Conservation (phyloP, 2,113 vertebrate genomes). For the Diadophis punctatus region DNA sequence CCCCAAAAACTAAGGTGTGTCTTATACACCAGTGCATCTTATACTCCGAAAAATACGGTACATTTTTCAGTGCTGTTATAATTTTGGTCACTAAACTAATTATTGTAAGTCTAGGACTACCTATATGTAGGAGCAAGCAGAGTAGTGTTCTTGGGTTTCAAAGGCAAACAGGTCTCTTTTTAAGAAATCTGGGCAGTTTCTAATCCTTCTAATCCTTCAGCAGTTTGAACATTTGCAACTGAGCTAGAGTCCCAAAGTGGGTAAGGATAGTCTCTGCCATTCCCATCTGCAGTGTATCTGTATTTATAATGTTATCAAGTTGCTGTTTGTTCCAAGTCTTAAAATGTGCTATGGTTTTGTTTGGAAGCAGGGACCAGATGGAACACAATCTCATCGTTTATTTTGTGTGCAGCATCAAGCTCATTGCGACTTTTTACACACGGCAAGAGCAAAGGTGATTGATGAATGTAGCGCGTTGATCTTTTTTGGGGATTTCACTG, state of each 20-base stretch:
- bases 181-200: background rate
- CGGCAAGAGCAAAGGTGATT: background rate
- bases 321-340: background rate
- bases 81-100: background rate
- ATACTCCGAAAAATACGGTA: too few species aligned
- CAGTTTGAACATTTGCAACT: background rate
- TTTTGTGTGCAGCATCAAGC: background rate
- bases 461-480: conserved; percentile 29
- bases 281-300: background rate
- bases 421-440: background rate
- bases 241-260: background rate
- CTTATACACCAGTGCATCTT: too few species aligned
- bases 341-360: background rate
- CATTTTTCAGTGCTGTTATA: background rate
- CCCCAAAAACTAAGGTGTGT: too few species aligned
- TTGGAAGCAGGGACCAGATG: background rate
- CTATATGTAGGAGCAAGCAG: background rate
- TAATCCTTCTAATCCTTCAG: background rate
- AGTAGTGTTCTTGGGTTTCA: background rate
- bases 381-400: background rate
- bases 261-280: background rate
- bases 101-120: background rate
- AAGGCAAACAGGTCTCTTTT: background rate
- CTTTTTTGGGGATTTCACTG: conserved; percentile 39
- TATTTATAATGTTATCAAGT: background rate